Conservation (phyloP, 2,888 invertebrate species). For the Meganola albula region DNA sequence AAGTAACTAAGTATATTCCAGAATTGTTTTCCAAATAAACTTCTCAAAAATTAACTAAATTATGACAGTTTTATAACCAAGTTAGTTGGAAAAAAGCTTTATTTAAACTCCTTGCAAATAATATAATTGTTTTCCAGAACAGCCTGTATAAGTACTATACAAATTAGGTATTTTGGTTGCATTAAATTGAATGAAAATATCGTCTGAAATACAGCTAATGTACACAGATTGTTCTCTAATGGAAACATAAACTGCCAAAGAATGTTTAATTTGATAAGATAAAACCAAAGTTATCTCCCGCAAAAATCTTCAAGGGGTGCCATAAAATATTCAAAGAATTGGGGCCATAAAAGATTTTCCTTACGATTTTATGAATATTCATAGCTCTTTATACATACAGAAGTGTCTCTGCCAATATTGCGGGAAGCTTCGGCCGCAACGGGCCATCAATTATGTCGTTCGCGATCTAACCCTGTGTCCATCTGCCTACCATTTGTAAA, state of each 20-base stretch:
- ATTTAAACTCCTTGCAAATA: no score
- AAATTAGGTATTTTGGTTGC: no score
- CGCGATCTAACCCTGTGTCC: slow-evolving; percentile 64
- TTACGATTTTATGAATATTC: slow-evolving; percentile 36
- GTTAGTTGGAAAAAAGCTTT: no score
- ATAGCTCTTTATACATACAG: slow-evolving; percentile 35
- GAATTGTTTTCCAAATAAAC: no score
- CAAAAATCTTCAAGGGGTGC: neutral
- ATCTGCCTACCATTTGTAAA: slow-evolving; percentile 62
- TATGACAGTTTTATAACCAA: no score
- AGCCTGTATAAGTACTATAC: no score
- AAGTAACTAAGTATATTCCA: no score
- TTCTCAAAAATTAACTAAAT: no score
- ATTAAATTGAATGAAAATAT: no score
- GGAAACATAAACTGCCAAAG: neutral
- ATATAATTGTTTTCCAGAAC: no score
- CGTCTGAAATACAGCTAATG: no score
- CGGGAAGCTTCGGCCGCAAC: slow-evolving; percentile 39
- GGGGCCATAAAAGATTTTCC: slow-evolving; percentile 20
- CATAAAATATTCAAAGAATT: neutral
- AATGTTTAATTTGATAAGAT: neutral
- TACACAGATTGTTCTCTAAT: no score
- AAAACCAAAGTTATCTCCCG: neutral
- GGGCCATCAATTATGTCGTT: slow-evolving; percentile 63
- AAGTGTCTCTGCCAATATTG: slow-evolving; percentile 40